These are phyloP conservation scores for Phyllotreta cruciferae DNA, from an alignment of 2,888 invertebrate species.

Conservation along the genomic window DNA sequence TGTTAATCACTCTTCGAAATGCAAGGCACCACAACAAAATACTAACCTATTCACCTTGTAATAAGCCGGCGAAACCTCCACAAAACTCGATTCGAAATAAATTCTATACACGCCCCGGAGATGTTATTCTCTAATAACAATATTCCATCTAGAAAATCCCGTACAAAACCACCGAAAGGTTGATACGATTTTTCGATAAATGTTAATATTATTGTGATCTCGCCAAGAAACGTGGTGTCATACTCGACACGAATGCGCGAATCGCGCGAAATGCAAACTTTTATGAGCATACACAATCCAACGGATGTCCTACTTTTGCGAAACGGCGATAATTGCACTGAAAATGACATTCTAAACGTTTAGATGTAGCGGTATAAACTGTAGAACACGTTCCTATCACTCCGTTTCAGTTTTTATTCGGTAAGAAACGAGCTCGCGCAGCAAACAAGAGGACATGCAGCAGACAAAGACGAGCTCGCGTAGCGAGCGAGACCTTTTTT, in stretches of 20 bases:
- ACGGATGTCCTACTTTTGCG: slow-evolving; percentile 49
- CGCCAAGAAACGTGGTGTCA: slow-evolving; percentile 20
- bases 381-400: neutral
- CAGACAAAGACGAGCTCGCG: too few relatives aligned
- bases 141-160: slow-evolving; percentile 1
- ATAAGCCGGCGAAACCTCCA: too few relatives aligned
- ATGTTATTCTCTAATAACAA: too few relatives aligned
- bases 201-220: slow-evolving; percentile 15
- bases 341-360: neutral
- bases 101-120: too few relatives aligned
- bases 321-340: slow-evolving; percentile 42
- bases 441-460: too few relatives aligned
- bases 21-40: too few relatives aligned
- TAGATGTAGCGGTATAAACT: slow-evolving; percentile 2
- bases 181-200: slow-evolving; percentile 8
- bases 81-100: too few relatives aligned
- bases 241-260: slow-evolving; percentile 21
- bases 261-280: slow-evolving; percentile 26
- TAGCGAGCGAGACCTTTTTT: too few relatives aligned
- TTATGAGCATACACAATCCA: slow-evolving; percentile 30
- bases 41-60: too few relatives aligned
- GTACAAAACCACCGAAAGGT: slow-evolving; percentile 10
- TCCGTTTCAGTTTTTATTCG: too few relatives aligned
- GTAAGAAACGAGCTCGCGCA: too few relatives aligned
- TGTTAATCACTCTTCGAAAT: too few relatives aligned